Evolutionary conservation across 2,888 invertebrate genomes (phyloP).

Genomic region (Patella pellucida): DNA sequence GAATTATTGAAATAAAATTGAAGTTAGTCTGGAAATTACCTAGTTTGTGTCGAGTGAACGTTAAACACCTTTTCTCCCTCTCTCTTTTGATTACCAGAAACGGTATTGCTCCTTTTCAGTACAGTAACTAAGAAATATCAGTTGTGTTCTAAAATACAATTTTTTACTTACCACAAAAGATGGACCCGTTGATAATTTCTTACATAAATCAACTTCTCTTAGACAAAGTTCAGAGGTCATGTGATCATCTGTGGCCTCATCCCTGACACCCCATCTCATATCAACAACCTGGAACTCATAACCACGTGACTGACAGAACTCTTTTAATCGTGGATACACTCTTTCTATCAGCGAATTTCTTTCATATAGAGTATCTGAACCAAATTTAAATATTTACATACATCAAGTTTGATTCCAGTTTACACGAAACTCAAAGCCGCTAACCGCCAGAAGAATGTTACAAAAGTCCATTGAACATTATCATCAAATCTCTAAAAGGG

Average conservation of each 20-base stretch:
- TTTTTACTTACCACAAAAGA: conserved; percentile 64
- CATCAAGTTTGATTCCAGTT: too few relatives aligned
- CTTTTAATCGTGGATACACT: conserved; percentile 61
- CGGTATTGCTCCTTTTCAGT: too few relatives aligned
- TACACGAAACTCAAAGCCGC: too few relatives aligned
- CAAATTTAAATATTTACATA: not conserved
- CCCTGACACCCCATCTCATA: conserved; percentile 67
- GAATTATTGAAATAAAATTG: not conserved
- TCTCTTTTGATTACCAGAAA: too few relatives aligned
- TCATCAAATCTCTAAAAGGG: too few relatives aligned
- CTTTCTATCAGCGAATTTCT: conserved; percentile 40
- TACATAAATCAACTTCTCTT: conserved; percentile 59
- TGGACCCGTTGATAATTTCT: conserved; percentile 64
- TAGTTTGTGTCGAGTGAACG: not conserved
- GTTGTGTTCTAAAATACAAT: not conserved
- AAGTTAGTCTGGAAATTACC: not conserved
- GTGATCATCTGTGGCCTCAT: conserved; percentile 65
- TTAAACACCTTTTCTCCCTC: too few relatives aligned
- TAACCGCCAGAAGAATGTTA: too few relatives aligned
- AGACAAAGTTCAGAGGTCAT: conserved; percentile 64
- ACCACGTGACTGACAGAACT: conserved; percentile 56
- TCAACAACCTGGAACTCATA: conserved; percentile 67
- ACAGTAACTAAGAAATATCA: too few relatives aligned
- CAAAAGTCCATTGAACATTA: too few relatives aligned
- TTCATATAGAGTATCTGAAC: conserved; percentile 37